These are phyloP conservation scores for Yponomeuta cagnagella DNA, from an alignment of 2,888 invertebrate genomes.

Conservation along the genomic window DNA sequence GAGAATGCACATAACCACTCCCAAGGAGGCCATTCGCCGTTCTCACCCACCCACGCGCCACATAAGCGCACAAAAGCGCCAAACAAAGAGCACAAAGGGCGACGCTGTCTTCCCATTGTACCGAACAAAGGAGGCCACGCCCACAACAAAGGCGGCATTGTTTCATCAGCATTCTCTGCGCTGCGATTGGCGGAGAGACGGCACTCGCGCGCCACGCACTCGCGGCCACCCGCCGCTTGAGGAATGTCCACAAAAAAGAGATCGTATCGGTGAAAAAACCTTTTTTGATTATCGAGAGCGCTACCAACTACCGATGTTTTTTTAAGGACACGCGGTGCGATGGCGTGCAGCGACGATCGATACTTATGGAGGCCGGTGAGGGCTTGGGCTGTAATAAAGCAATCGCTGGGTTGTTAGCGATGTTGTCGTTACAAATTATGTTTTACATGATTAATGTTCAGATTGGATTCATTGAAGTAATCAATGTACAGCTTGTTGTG, in stretches of 20 bases:
- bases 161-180: conserved; percentile 51
- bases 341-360: conserved; percentile 11
- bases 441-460: neutral
- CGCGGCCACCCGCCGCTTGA: conserved; percentile 51
- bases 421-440: conserved; percentile 1
- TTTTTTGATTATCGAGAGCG: conserved; percentile 13
- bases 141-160: conserved; percentile 61
- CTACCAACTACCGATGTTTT: conserved; percentile 12
- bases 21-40: conserved; percentile 23
- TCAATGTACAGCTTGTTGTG: neutral
- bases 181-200: conserved; percentile 48
- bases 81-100: conserved; percentile 62
- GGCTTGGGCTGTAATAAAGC: neutral
- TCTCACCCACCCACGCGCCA: conserved; percentile 28
- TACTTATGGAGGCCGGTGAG: neutral
- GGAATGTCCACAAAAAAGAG: conserved; percentile 30
- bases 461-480: neutral
- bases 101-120: conserved; percentile 67
- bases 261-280: conserved; percentile 13
- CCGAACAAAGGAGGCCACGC: conserved; percentile 60
- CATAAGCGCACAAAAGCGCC: conserved; percentile 45
- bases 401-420: neutral
- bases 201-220: neutral
- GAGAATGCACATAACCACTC: conserved; percentile 10
- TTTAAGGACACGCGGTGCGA: conserved; percentile 4